phyloP scores from a whole-genome alignment of 2,113 vertebrate genomes.

The Clarias gariepinus region DNA sequence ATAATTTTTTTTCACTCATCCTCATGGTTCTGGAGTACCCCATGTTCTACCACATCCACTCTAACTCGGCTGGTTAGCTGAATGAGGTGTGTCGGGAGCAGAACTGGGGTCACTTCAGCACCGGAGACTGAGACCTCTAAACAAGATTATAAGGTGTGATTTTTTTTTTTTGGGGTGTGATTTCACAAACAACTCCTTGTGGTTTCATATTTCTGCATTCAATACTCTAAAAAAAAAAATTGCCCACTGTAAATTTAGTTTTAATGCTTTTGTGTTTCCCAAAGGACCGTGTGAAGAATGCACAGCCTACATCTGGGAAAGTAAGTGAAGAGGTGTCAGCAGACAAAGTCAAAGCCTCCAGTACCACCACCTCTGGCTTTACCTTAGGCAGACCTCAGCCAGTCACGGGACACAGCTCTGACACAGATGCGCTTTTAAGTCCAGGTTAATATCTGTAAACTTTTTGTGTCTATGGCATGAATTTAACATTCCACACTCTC shows the following conservation, averaged over 20 bases:
- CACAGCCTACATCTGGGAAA: slow-evolving; percentile 66
- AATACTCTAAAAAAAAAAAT: background rate
- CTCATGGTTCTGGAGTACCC: background rate
- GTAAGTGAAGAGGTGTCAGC: slow-evolving; percentile 60
- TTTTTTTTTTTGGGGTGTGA: background rate
- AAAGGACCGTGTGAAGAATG: slow-evolving; percentile 76
- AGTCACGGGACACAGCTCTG: slow-evolving; percentile 26
- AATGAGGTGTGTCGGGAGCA: background rate
- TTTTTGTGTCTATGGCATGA: background rate
- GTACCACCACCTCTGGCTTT: slow-evolving; percentile 57
- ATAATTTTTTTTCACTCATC: no score
- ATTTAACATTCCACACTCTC: background rate
- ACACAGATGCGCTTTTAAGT: slow-evolving; percentile 49
- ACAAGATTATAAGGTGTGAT: background rate
- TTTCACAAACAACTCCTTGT: background rate
- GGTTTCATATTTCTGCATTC: background rate
- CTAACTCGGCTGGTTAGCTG: no score
- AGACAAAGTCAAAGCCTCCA: slow-evolving; percentile 52
- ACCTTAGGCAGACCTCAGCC: slow-evolving; percentile 64
- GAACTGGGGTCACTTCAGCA: slow-evolving; percentile 2
- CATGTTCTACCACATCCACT: background rate
- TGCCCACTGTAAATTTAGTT: background rate
- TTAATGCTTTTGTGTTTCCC: slow-evolving; percentile 9
- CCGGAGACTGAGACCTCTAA: background rate
- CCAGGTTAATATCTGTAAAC: slow-evolving; percentile 69